Evolutionary conservation across 2,888 invertebrate species (phyloP).

Genomic region (Ormia ochracea): DNA sequence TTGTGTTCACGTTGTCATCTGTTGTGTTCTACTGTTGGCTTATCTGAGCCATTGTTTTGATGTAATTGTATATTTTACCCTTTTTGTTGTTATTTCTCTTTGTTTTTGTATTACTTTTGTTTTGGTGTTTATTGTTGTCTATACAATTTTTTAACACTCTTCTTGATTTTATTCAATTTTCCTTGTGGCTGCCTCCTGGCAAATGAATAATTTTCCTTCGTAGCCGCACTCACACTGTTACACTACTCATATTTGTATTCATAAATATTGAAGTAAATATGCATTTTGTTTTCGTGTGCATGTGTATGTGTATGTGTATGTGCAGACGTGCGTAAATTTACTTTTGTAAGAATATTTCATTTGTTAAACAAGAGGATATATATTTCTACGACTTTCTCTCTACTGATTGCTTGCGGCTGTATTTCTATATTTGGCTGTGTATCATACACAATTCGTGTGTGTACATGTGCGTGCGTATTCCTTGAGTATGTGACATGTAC

Average conservation of each 20-base stretch:
- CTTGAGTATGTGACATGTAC: too few species aligned
- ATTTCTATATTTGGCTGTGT: too few species aligned
- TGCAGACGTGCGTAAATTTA: too few species aligned
- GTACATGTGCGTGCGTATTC: too few species aligned
- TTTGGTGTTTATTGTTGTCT: slow-evolving; percentile 20
- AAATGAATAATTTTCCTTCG: slow-evolving; percentile 51
- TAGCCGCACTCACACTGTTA: not conserved
- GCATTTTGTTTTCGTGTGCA: not conserved
- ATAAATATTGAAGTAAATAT: slow-evolving; percentile 4
- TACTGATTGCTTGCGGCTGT: too few species aligned
- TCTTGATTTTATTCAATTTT: slow-evolving; percentile 61
- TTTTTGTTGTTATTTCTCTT: not conserved
- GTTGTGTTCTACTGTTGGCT: not conserved
- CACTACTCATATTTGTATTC: too few species aligned
- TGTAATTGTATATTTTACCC: slow-evolving; percentile 1
- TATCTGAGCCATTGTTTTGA: slow-evolving; percentile 19
- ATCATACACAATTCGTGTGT: too few species aligned
- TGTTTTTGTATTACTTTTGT: slow-evolving; percentile 1
- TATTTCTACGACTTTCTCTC: too few species aligned
- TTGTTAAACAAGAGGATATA: too few species aligned
- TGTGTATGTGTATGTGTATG: not conserved
- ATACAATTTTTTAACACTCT: slow-evolving; percentile 48
- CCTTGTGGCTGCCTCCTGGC: slow-evolving; percentile 57
- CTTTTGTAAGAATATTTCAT: too few species aligned
- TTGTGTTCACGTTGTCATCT: not conserved